These are phyloP conservation scores for Escarpia spicata DNA, from an alignment of 2,888 invertebrate genomes.

Conservation along the genomic window DNA sequence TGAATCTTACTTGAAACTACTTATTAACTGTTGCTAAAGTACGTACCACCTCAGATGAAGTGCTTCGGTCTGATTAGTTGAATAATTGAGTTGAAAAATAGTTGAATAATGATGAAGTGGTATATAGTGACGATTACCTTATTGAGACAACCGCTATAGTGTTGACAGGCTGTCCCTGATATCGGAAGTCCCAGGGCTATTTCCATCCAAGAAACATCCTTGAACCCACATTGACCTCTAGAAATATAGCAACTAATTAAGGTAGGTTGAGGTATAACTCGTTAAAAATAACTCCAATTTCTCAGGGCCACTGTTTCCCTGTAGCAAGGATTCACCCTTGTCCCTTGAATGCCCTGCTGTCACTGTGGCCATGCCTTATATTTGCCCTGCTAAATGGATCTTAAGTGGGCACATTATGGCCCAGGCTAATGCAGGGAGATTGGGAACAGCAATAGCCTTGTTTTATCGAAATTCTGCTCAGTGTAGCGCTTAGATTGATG, in stretches of 20 bases:
- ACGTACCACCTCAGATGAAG: background rate
- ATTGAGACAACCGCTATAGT: background rate
- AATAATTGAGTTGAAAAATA: too few relatives aligned
- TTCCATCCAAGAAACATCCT: background rate
- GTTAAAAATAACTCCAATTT: background rate
- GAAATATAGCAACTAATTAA: background rate
- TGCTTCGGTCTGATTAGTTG: background rate
- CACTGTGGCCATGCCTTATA: background rate
- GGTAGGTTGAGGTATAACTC: background rate
- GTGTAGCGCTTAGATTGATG: background rate
- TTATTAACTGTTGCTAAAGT: background rate
- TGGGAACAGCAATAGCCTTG: background rate
- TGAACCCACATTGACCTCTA: background rate
- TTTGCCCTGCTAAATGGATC: conserved; percentile 6
- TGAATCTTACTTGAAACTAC: too few relatives aligned
- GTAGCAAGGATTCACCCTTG: background rate
- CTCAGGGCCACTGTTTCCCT: background rate
- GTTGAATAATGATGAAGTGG: too few relatives aligned
- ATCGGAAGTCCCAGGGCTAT: background rate
- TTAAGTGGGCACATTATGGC: background rate
- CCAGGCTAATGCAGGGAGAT: background rate
- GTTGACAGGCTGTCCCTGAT: background rate
- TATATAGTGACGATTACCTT: background rate
- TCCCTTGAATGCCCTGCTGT: background rate
- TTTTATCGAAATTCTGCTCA: background rate